Evolutionary conservation across 1,140 invertebrate species (phyloP).

Genomic region (Saccostrea glomerata): DNA sequence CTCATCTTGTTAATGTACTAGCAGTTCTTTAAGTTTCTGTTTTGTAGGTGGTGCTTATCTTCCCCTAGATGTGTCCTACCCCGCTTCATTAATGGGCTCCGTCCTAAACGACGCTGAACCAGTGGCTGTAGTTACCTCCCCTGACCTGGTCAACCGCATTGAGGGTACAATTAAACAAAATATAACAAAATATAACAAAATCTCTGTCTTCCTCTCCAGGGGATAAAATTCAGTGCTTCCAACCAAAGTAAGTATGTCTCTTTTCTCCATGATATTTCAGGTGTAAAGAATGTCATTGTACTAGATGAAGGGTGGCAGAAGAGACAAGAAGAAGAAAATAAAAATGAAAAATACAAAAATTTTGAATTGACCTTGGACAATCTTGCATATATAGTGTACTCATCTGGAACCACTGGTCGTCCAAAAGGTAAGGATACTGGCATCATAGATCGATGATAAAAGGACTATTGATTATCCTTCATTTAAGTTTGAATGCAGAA

Average conservation of each 20-base stretch:
- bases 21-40: neutral
- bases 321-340: constrained; percentile 57
- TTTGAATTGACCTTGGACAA: constrained; percentile 72
- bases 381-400: constrained; percentile 81
- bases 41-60: constrained; percentile 79
- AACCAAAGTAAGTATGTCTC: neutral
- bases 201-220: neutral
- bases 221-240: neutral
- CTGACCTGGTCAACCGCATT: constrained; percentile 65
- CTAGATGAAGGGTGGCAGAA: constrained; percentile 70
- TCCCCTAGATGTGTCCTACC: constrained; percentile 80
- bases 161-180: constrained; percentile 58
- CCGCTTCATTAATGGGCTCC: constrained; percentile 74
- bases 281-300: constrained; percentile 58
- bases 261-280: neutral
- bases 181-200: too few relatives aligned
- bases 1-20: neutral
- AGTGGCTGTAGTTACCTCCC: constrained; percentile 70
- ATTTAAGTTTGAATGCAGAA: too few relatives aligned
- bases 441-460: neutral
- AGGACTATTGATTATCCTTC: too few relatives aligned
- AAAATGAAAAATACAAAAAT: constrained; percentile 45
- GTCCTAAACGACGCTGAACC: constrained; percentile 78
- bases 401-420: constrained; percentile 82
- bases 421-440: constrained; percentile 78